phyloP scores from a whole-genome alignment of 2,888 invertebrate species.

The Strigamia maritima region DNA sequence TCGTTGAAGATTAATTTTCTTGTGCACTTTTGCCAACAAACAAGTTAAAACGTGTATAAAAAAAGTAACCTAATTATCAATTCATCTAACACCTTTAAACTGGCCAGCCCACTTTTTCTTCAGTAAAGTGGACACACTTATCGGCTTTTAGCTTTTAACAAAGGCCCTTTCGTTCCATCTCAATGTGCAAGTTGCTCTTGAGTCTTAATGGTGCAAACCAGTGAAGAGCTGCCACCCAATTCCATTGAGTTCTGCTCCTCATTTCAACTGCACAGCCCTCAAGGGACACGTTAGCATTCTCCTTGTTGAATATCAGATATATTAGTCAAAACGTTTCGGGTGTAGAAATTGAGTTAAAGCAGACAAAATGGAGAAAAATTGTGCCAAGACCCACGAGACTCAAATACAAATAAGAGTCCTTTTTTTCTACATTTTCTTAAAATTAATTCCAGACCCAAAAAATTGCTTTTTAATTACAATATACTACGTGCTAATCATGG shows the following conservation, averaged over 20 bases:
- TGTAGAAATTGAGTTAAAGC: conserved; percentile 6
- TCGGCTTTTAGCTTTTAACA: conserved; percentile 15
- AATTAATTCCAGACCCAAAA: not conserved
- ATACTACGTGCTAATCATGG: not conserved
- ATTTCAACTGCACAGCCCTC: conserved; percentile 10
- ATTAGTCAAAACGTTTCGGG: not conserved
- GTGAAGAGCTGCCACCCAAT: conserved; percentile 10
- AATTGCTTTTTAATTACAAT: not conserved
- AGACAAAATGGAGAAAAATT: conserved; percentile 10
- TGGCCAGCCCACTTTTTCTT: not conserved
- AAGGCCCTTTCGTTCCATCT: conserved; percentile 15
- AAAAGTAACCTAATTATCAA: not conserved
- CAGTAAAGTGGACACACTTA: not conserved
- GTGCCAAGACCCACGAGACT: not conserved
- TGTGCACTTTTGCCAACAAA: not conserved
- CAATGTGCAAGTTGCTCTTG: conserved; percentile 5
- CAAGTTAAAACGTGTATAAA: not conserved
- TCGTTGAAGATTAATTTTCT: not conserved
- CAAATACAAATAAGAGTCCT: not conserved
- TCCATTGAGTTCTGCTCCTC: conserved; percentile 10
- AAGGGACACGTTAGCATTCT: conserved; percentile 9
- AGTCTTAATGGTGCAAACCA: conserved; percentile 10
- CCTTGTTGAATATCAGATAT: conserved; percentile 15
- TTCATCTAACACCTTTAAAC: conserved; percentile 4
- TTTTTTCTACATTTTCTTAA: not conserved